Evolutionary conservation across 2,797 vertebrate genomes (phyloP).

Genomic region (Chaunax sp.): DNA sequence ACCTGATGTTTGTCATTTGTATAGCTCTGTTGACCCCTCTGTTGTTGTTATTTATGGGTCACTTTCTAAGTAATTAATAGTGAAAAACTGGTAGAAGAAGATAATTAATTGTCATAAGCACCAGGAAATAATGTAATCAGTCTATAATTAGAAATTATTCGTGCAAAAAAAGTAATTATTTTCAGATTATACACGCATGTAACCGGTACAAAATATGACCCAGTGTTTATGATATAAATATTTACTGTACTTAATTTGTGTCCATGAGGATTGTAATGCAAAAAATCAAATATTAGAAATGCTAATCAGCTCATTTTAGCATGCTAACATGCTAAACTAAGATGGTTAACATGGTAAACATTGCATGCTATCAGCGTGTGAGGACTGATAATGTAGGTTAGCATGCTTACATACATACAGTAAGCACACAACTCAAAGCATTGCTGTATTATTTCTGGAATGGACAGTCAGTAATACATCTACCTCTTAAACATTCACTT

Average conservation of each 20-base stretch:
- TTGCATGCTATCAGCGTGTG: background rate
- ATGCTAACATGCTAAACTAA: background rate
- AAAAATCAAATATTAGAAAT: background rate
- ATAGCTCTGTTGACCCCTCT: background rate
- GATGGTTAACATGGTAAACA: background rate
- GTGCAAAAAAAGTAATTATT: slow-evolving; percentile 8
- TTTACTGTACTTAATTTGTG: background rate
- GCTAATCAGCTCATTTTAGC: too few species aligned
- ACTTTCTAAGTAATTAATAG: slow-evolving; percentile 5
- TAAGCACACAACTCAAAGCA: background rate
- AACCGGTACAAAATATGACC: background rate
- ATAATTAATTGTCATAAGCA: slow-evolving; percentile 23
- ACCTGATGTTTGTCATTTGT: background rate
- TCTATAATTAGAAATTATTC: slow-evolving; percentile 15
- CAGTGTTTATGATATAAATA: slow-evolving; percentile 11
- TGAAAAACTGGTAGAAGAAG: slow-evolving; percentile 12
- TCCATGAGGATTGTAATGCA: background rate
- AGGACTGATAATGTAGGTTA: background rate
- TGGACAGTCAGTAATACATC: too few species aligned
- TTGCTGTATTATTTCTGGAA: background rate
- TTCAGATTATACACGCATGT: slow-evolving; percentile 10
- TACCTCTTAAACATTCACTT: slow-evolving; percentile 2
- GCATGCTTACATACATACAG: background rate
- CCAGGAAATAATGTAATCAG: slow-evolving; percentile 4
- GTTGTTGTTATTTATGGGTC: background rate